Base-by-base conservation (phyloP, 2,888 invertebrate genomes). In the Drosophila vallismaia region DNA sequence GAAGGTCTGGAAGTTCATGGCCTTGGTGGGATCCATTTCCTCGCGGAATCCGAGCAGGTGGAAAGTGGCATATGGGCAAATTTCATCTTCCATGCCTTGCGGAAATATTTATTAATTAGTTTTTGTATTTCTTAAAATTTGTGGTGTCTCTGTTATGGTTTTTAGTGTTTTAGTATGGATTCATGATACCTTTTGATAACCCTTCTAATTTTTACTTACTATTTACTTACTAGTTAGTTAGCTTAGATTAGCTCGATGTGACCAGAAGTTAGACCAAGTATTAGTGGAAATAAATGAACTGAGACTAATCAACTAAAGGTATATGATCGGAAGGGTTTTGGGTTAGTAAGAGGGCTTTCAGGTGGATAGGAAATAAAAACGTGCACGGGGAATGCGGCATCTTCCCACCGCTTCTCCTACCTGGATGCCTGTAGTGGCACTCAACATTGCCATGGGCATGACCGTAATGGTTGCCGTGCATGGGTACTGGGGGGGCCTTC, bases 61-160 rank as follows among this genome's bases (percentile, higher is more conserved):
- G 95, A 98, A 98, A 44, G 98, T 98, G 7, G 98, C 98, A 92
- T 98, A 98, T 45, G 98, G 98, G 92, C 98, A 98, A 91, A 98
- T 98, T 92, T 98, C 98, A 90, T 98, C 98, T 91, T 98, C 97
- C 95, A 97, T 97, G 91, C 97, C 97, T 96, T 93, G 55, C 44
- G 57, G 60, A 12, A 60, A 51, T 14, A 69, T 10, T n/a, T 29
- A 4, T 29, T 62, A 56, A 55, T 86, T 86, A 86, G 60, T 24
- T 14, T 1, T 2, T 9, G 36, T 4, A 8, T 5, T 6, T 36
- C 38, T 9, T 31, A 28, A 40, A 4, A 3, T 26, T 8, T 14
- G n/a, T n/a, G 36, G n/a, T 36, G 9, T 57, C 19, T 26, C 62
- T 64, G 62, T 73, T 57, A 5, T 59, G 57, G 52, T 60, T 77